Evolutionary conservation across 1,140 invertebrate genomes (phyloP).

Genomic region (Eufriesea mexicana): DNA sequence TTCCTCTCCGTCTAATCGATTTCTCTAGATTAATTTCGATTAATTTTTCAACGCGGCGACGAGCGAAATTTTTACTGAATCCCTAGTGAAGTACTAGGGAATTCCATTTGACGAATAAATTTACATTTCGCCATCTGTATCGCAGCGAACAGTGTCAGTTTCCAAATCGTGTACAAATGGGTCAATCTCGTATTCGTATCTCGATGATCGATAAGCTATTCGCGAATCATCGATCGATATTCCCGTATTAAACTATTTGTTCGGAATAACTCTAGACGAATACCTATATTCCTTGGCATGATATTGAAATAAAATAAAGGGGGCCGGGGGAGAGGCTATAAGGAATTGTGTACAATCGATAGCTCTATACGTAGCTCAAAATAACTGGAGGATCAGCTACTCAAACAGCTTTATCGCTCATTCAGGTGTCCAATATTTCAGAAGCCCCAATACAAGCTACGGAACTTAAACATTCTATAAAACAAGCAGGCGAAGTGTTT

Average conservation of each 20-base stretch:
- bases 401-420: conserved; percentile 36
- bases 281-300: background rate
- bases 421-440: conserved; percentile 36
- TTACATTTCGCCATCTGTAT: too few species aligned
- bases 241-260: background rate
- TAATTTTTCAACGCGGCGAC: too few species aligned
- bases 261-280: background rate
- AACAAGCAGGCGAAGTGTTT: background rate
- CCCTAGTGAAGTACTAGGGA: too few species aligned
- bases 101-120: too few species aligned
- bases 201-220: background rate
- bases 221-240: background rate
- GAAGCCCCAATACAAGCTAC: background rate
- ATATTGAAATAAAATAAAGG: conserved; percentile 37
- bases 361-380: conserved; percentile 37
- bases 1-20: too few species aligned
- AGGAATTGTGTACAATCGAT: conserved; percentile 22
- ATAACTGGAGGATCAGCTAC: conserved; percentile 42
- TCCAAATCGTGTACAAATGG: too few species aligned
- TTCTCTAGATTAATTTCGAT: too few species aligned
- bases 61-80: too few species aligned
- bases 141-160: too few species aligned
- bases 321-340: background rate
- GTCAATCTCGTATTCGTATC: background rate
- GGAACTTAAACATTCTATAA: background rate